These are phyloP conservation scores for Cotesia congregata DNA, from an alignment of 2,888 invertebrate genomes.

Conservation along the genomic window DNA sequence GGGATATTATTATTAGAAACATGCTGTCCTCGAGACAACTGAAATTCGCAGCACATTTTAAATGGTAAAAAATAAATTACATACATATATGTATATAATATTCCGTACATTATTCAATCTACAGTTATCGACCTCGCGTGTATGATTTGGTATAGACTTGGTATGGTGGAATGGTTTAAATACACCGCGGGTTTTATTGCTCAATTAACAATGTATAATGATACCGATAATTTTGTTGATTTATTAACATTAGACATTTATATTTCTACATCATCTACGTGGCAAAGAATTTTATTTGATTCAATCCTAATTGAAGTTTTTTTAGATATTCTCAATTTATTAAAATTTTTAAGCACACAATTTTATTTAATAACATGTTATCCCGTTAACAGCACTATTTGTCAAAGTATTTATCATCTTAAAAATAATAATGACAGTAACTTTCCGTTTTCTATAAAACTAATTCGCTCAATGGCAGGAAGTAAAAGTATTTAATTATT, in stretches of 20 bases:
- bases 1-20: slow-evolving; percentile 5
- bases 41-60: slow-evolving; percentile 14
- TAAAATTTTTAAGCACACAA: no score
- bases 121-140: slow-evolving; percentile 24
- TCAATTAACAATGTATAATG: neutral
- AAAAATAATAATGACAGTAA: neutral
- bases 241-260: neutral
- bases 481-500: neutral
- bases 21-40: slow-evolving; percentile 23
- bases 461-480: neutral
- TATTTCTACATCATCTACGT: no score
- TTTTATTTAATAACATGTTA: no score
- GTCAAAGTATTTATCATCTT: neutral
- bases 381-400: no score
- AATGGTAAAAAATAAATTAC: neutral
- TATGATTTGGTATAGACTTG: slow-evolving; percentile 11
- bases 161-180: neutral
- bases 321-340: no score
- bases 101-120: slow-evolving; percentile 12
- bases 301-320: no score
- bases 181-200: neutral
- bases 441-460: neutral
- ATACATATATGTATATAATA: neutral
- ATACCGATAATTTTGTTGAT: neutral
- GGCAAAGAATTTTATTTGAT: no score